Percentiles rank a stretch among this genome's conserved stretches.
Evolutionary conservation across 2,113 vertebrate genomes (phyloP).

Genomic region (Ariopsis seemanni): DNA sequence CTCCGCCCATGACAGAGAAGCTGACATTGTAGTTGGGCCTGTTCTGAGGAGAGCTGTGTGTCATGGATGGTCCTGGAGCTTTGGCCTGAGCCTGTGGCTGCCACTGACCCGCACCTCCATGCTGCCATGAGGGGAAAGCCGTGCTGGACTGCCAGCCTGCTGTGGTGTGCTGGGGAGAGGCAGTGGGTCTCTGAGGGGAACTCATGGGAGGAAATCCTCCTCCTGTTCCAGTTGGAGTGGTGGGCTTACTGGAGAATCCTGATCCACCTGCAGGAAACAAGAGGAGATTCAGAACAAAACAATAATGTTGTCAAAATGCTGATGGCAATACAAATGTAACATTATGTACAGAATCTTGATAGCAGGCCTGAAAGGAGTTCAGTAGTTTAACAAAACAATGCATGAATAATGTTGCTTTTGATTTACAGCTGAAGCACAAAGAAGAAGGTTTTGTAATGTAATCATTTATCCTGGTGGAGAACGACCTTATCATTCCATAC

Average conservation of each 20-base stretch:
- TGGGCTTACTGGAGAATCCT: conserved; percentile 93
- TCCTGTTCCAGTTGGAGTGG: conserved; percentile 86
- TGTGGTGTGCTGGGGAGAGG: conserved; percentile 84
- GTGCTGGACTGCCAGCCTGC: conserved; percentile 80
- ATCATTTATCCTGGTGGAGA: neutral
- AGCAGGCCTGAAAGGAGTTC: neutral
- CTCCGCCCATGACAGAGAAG: conserved; percentile 81
- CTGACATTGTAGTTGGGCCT: conserved; percentile 96
- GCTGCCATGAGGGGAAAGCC: conserved; percentile 77
- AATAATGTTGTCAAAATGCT: neutral
- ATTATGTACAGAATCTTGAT: no score
- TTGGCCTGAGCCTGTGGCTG: conserved; percentile 60
- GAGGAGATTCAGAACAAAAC: neutral
- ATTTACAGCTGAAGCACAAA: neutral
- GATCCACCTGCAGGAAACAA: conserved; percentile 72
- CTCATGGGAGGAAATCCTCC: conserved; percentile 88
- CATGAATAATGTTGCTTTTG: neutral
- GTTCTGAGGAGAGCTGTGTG: conserved; percentile 90
- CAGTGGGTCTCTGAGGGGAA: conserved; percentile 86
- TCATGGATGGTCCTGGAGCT: conserved; percentile 73
- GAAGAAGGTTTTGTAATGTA: neutral
- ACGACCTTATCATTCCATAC: neutral
- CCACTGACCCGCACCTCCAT: conserved; percentile 59
- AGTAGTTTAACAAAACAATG: neutral
- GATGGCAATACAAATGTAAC: neutral